Evolutionary conservation across 2,113 vertebrate genomes (phyloP).

Genomic region (Ancistrus triradiatus): DNA sequence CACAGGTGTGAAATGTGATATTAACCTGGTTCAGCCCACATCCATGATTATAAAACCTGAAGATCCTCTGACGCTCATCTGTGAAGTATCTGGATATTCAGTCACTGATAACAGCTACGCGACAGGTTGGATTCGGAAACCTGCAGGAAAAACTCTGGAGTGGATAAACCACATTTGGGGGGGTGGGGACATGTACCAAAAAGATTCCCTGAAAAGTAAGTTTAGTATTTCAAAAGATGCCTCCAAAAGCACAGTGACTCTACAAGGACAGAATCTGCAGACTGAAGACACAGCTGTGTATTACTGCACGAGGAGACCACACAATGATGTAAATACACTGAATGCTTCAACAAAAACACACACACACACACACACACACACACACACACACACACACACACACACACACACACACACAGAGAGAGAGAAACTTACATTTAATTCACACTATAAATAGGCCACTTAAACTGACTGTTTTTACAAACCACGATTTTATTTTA

Average conservation of each 20-base stretch:
- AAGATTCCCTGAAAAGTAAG: slow-evolving; percentile 16
- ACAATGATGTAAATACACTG: too few species aligned
- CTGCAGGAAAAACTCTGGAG: slow-evolving; percentile 7
- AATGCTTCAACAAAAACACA: too few species aligned
- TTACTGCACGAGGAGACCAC: background rate
- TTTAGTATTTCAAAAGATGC: slow-evolving; percentile 18
- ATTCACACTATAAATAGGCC: too few species aligned
- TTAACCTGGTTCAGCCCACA: slow-evolving; percentile 26
- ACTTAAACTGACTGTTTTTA: too few species aligned
- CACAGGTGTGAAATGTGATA: slow-evolving; percentile 18
- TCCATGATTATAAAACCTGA: slow-evolving; percentile 8
- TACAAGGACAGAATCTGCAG: slow-evolving; percentile 2
- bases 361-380: too few species aligned
- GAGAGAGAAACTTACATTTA: too few species aligned
- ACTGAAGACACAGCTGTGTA: slow-evolving; percentile 18
- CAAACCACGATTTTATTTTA: too few species aligned
- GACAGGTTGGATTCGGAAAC: slow-evolving; percentile 11
- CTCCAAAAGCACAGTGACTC: slow-evolving; percentile 10
- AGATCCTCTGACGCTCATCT: slow-evolving; percentile 13
- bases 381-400: too few species aligned
- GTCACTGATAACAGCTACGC: background rate
- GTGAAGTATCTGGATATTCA: slow-evolving; percentile 26
- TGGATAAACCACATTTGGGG: slow-evolving; percentile 6
- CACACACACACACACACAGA: too few species aligned
- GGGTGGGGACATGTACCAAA: background rate